phyloP scores from a whole-genome alignment of 2,888 invertebrate genomes.

The Cynaeus angustus region DNA sequence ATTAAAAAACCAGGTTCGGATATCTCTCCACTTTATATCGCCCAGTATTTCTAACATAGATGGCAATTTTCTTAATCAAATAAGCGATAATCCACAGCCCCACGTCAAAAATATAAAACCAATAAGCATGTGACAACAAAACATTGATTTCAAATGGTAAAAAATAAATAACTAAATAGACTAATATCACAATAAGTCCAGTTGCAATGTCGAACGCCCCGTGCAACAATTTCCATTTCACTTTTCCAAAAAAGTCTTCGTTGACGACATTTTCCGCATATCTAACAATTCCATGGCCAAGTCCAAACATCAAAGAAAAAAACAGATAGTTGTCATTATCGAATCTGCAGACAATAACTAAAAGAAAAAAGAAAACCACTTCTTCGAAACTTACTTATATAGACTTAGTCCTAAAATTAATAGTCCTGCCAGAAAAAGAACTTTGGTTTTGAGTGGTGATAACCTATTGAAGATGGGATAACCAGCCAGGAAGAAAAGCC shows the following conservation, averaged over 20 bases:
- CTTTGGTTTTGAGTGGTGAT: constrained; percentile 52
- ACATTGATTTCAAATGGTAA: constrained; percentile 52
- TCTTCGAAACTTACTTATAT: constrained; percentile 54
- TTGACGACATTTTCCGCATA: constrained; percentile 73
- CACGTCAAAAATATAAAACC: constrained; percentile 54
- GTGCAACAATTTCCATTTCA: constrained; percentile 73
- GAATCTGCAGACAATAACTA: constrained; percentile 56
- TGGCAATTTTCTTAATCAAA: constrained; percentile 49
- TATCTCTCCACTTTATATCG: constrained; percentile 10
- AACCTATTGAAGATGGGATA: constrained; percentile 57
- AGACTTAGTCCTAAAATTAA: constrained; percentile 55
- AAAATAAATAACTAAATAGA: constrained; percentile 61
- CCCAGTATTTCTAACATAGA: constrained; percentile 38
- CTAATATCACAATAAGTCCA: constrained; percentile 67
- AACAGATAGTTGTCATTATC: constrained; percentile 73
- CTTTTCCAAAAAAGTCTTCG: constrained; percentile 72
- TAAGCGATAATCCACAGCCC: constrained; percentile 56
- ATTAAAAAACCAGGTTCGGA: constrained; percentile 22
- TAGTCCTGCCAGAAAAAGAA: constrained; percentile 56
- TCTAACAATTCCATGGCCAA: constrained; percentile 73
- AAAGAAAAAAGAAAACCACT: constrained; percentile 40
- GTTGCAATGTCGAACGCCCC: constrained; percentile 73
- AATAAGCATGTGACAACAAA: constrained; percentile 52
- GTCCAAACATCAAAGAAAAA: constrained; percentile 73
- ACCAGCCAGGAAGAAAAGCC: constrained; percentile 58